Percentiles rank a stretch among this genome's conserved stretches.
Conservation (phyloP, 2,113 vertebrate genomes). For the Calyptomena viridis region DNA sequence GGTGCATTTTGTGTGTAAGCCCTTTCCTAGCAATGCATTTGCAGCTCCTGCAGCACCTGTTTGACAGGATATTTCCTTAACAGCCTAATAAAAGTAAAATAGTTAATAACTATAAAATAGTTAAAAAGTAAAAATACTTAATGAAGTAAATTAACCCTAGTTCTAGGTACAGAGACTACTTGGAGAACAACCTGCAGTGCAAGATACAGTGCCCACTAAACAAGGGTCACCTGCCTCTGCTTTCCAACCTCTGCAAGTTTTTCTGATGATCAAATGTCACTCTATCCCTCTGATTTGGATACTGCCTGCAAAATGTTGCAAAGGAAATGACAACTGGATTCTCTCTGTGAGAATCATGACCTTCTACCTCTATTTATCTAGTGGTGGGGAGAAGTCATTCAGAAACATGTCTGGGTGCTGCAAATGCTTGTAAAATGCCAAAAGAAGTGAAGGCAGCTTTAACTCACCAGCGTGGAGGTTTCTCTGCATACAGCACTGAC, state of each 20-base stretch:
- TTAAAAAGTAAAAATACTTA: too few species aligned
- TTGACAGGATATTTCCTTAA: not conserved
- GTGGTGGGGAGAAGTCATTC: not conserved
- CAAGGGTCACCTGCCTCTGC: not conserved
- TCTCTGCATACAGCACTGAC: constrained; percentile 93
- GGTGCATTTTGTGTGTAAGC: not conserved
- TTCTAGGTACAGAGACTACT: not conserved
- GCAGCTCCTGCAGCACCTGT: not conserved
- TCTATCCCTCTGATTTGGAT: not conserved
- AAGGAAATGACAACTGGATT: not conserved
- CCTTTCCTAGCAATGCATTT: not conserved
- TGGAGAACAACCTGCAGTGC: not conserved
- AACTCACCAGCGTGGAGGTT: constrained; percentile 93
- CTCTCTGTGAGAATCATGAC: not conserved
- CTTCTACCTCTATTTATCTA: not conserved
- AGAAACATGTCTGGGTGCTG: not conserved
- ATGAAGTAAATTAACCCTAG: not conserved
- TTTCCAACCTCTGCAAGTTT: not conserved
- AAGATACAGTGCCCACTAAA: not conserved
- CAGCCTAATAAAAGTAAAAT: not conserved
- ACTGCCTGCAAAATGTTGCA: not conserved
- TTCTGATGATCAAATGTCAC: not conserved
- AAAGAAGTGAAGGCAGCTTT: not conserved
- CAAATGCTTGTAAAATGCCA: not conserved
- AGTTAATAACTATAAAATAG: too few species aligned